phyloP scores from a whole-genome alignment of 2,113 vertebrate species.

The Nothoprocta perdicaria region DNA sequence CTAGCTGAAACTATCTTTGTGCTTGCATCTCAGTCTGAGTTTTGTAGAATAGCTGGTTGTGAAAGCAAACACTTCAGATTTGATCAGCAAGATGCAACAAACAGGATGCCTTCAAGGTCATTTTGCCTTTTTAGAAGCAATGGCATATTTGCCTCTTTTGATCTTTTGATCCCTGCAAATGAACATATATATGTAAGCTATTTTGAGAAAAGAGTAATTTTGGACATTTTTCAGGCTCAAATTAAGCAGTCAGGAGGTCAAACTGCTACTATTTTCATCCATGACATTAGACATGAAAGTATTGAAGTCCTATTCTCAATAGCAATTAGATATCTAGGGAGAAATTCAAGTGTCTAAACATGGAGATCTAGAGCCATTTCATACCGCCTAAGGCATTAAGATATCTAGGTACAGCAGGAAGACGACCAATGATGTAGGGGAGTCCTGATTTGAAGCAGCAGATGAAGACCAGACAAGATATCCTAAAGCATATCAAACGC shows the following conservation, averaged over 20 bases:
- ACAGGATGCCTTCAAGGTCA: background rate
- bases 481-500: background rate
- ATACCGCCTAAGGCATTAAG: background rate
- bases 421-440: background rate
- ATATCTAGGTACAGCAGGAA: background rate
- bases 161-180: background rate
- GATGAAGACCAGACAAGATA: background rate
- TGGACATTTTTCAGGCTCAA: background rate
- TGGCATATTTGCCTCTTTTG: background rate
- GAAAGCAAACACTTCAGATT: background rate
- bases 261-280: background rate
- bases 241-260: background rate
- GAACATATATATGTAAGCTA: background rate
- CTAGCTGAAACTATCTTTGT: background rate
- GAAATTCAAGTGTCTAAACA: background rate
- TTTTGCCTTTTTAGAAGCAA: background rate
- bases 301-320: conserved; percentile 4
- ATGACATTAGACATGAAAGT: background rate
- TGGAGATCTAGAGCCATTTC: background rate
- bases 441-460: background rate
- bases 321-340: background rate
- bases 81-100: background rate
- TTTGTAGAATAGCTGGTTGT: background rate
- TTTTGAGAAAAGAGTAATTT: background rate
- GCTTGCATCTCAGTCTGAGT: background rate